Percentiles rank a stretch among this genome's conserved stretches.
These are phyloP conservation scores for Dione juno DNA, from an alignment of 2,888 invertebrate genomes.

Conservation along the genomic window DNA sequence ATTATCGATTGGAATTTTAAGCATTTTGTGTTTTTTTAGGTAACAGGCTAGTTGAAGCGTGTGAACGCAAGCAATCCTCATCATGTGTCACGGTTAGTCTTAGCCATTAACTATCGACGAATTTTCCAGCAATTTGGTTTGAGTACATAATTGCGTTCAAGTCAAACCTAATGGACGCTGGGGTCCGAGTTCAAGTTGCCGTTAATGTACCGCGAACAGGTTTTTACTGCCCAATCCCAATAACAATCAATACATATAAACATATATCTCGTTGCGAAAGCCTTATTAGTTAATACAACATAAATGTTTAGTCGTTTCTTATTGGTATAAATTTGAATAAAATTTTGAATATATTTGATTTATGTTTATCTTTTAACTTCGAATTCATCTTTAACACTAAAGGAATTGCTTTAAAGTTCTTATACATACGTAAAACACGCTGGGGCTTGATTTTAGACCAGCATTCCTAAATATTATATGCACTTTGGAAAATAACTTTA, in stretches of 20 bases:
- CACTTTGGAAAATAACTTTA: neutral
- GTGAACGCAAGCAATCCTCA: conserved; percentile 57
- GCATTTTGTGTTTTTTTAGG: conserved; percentile 20
- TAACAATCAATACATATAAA: conserved; percentile 35
- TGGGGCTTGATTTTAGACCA: neutral
- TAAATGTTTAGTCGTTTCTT: neutral
- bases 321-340: neutral
- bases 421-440: too few relatives aligned
- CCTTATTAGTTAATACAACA: conserved; percentile 23
- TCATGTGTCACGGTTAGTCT: conserved; percentile 68
- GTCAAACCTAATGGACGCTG: conserved; percentile 70
- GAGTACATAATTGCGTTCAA: conserved; percentile 82
- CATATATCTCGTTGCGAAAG: conserved; percentile 27
- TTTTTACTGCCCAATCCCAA: conserved; percentile 53
- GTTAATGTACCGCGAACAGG: conserved; percentile 63
- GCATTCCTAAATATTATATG: neutral
- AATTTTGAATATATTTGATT: conserved; percentile 1
- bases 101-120: conserved; percentile 73
- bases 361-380: neutral
- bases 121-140: conserved; percentile 79
- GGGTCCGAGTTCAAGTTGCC: conserved; percentile 72
- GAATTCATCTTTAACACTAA: neutral
- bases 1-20: conserved; percentile 20
- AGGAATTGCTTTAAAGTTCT: neutral
- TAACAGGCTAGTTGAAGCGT: conserved; percentile 31